A percentile compares a stretch with the other conserved stretches of the same genome.
Conservation (phyloP, 2,113 vertebrate genomes). For the Oncorhynchus tshawytscha region DNA sequence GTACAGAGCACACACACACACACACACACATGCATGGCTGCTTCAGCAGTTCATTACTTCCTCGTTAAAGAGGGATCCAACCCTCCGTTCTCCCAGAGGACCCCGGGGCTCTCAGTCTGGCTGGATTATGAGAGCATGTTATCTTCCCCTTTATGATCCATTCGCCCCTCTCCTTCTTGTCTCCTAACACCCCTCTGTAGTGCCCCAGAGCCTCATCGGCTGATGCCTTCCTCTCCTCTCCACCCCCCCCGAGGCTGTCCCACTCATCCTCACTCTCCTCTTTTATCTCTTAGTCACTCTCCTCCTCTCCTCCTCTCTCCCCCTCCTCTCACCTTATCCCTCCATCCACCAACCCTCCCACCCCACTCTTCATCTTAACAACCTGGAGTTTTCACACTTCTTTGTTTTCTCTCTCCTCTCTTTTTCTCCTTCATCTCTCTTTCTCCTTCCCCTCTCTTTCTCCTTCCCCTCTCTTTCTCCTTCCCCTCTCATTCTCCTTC, state of each 20-base stretch:
- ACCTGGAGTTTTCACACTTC: too few relatives aligned
- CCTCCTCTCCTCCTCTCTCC: too few relatives aligned
- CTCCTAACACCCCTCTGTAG: not conserved
- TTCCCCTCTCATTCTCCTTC: not conserved
- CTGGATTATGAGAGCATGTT: constrained; percentile 38
- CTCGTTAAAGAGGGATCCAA: constrained; percentile 24
- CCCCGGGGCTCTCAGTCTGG: constrained; percentile 34
- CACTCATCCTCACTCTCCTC: too few relatives aligned
- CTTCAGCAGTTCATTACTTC: constrained; percentile 34
- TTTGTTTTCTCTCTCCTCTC: not conserved
- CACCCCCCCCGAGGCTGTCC: not conserved
- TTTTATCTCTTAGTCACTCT: not conserved
- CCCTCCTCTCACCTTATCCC: too few relatives aligned
- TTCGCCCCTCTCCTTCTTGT: not conserved
- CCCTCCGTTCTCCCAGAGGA: constrained; percentile 6
- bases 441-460: too few relatives aligned
- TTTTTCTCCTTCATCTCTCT: not conserved
- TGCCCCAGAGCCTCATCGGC: not conserved
- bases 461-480: not conserved
- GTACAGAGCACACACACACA: not conserved
- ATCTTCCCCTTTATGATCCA: not conserved
- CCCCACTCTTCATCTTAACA: too few relatives aligned
- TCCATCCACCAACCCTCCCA: too few relatives aligned
- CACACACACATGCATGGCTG: constrained; percentile 7
- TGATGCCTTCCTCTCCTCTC: not conserved